Conservation (phyloP, 2,113 vertebrate species). For the Oncorhynchus keta region DNA sequence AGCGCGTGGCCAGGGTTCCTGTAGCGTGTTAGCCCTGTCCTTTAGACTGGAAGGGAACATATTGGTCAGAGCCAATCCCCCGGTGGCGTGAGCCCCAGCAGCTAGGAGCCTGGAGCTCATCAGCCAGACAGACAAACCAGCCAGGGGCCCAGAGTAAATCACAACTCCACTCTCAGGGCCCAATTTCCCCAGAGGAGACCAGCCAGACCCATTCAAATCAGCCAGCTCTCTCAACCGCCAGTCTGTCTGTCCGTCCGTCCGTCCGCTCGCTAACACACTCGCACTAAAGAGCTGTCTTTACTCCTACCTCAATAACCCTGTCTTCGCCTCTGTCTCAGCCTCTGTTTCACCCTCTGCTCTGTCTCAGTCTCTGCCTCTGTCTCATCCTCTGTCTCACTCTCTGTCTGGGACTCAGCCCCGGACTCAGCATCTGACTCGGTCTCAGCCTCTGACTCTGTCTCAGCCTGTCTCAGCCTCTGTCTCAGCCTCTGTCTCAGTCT, state of each 20-base stretch:
- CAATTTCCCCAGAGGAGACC: slow-evolving; percentile 70
- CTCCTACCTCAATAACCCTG: too few species aligned
- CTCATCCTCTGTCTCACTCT: too few species aligned
- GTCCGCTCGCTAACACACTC: neutral
- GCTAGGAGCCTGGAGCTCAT: slow-evolving; percentile 61
- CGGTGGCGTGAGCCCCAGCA: slow-evolving; percentile 53
- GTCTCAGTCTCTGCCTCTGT: too few species aligned
- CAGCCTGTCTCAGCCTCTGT: neutral
- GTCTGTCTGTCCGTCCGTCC: too few species aligned
- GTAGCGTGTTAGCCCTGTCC: slow-evolving; percentile 66
- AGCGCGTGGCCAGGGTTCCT: slow-evolving; percentile 50
- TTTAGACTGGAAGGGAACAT: slow-evolving; percentile 70
- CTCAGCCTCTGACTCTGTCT: too few species aligned
- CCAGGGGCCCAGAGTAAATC: slow-evolving; percentile 64
- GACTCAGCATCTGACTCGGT: too few species aligned
- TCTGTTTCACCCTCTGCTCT: too few species aligned
- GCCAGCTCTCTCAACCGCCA: slow-evolving; percentile 22
- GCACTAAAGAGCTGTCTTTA: slow-evolving; percentile 19
- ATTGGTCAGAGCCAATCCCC: slow-evolving; percentile 67
- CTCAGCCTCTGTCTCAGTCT: neutral
- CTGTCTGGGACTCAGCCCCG: too few species aligned
- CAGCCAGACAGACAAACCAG: slow-evolving; percentile 18
- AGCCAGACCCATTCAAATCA: slow-evolving; percentile 67
- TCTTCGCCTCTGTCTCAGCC: too few species aligned
- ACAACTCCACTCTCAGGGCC: slow-evolving; percentile 61